A percentile compares a stretch with the other conserved stretches of the same genome.
These are phyloP conservation scores for Zaprionus kolodkinae DNA, from an alignment of 1,140 invertebrate species.

Conservation along the genomic window DNA sequence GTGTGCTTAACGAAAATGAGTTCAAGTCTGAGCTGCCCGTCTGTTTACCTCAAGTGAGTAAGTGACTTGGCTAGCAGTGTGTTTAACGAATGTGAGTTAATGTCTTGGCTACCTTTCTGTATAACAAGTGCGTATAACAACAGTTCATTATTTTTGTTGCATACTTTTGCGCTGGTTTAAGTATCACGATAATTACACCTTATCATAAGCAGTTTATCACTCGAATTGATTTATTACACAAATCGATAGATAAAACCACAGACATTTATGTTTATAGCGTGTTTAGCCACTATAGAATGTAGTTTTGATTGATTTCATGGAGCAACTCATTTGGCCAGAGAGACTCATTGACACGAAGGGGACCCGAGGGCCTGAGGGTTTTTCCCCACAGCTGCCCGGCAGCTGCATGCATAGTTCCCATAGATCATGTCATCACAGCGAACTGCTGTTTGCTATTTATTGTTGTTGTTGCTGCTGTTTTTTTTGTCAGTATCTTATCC, in stretches of 20 bases:
- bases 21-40: no score
- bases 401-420: constrained; percentile 6
- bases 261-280: constrained; percentile 8
- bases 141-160: background rate
- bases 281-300: background rate
- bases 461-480: constrained; percentile 55
- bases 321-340: background rate
- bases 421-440: constrained; percentile 6
- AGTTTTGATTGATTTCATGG: constrained; percentile 23
- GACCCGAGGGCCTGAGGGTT: background rate
- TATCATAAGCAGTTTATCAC: background rate
- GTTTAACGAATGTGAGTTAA: no score
- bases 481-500: constrained; percentile 34
- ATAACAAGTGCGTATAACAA: no score
- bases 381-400: constrained; percentile 8
- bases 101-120: no score
- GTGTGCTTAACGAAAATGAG: no score
- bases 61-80: background rate
- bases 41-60: background rate
- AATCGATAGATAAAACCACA: background rate
- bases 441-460: background rate
- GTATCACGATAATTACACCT: background rate
- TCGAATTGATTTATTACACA: constrained; percentile 4
- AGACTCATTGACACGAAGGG: no score
- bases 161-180: constrained; percentile 1